A percentile compares a stretch with the other conserved stretches of the same genome.
Conservation (phyloP, 2,888 invertebrate genomes). For the Xestobium rufovillosum region DNA sequence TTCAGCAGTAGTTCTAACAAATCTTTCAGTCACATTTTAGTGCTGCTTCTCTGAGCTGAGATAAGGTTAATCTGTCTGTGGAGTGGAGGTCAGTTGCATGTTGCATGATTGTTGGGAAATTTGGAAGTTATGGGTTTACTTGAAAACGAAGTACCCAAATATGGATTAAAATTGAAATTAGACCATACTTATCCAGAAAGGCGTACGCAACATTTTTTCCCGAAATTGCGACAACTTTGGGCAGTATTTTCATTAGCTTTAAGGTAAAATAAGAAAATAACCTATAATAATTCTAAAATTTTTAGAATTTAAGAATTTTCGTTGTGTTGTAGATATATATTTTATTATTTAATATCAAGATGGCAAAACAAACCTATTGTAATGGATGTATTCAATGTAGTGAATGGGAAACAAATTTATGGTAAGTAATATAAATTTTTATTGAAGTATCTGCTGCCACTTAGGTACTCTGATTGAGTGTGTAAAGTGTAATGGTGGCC, state of each 20-base stretch:
- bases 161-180: constrained; percentile 66
- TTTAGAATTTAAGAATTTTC: constrained; percentile 15
- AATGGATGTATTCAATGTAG: constrained; percentile 70
- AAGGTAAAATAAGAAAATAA: constrained; percentile 48
- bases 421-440: constrained; percentile 54
- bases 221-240: constrained; percentile 61
- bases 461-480: too few relatives aligned
- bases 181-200: constrained; percentile 69
- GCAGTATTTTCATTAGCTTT: constrained; percentile 62
- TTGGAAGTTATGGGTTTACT: too few relatives aligned
- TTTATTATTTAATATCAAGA: constrained; percentile 58
- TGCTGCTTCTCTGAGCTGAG: too few relatives aligned
- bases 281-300: constrained; percentile 7
- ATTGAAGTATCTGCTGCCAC: too few relatives aligned
- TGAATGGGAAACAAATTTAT: constrained; percentile 75
- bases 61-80: too few relatives aligned
- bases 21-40: too few relatives aligned
- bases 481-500: too few relatives aligned
- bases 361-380: constrained; percentile 60
- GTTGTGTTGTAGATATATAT: constrained; percentile 55
- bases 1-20: too few relatives aligned
- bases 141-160: constrained; percentile 53
- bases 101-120: too few relatives aligned
- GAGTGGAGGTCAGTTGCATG: too few relatives aligned
- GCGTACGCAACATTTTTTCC: constrained; percentile 58